A percentile compares a stretch with the other conserved stretches of the same genome.
phyloP scores from a whole-genome alignment of 2,797 vertebrate species.

The Antennarius maculatus region DNA sequence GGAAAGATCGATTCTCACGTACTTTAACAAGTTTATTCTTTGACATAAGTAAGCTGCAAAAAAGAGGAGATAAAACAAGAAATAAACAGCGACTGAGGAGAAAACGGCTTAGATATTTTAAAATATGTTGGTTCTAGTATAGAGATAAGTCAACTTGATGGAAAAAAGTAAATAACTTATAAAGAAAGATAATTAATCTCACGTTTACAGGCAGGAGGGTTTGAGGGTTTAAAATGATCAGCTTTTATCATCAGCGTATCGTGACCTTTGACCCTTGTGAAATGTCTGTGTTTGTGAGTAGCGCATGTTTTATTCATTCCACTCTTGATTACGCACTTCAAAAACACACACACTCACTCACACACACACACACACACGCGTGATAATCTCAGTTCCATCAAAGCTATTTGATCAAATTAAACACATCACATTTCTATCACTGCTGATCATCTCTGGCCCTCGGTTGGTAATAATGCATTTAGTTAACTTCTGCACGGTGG shows the following conservation, averaged over 20 bases:
- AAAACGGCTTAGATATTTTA: too few relatives aligned
- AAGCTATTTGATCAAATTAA: slow-evolving; percentile 56
- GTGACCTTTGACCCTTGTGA: slow-evolving; percentile 2
- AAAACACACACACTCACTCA: slow-evolving; percentile 32
- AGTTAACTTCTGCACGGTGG: slow-evolving; percentile 29
- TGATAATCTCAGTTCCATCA: slow-evolving; percentile 50
- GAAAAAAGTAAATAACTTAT: too few relatives aligned
- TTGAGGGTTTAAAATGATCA: slow-evolving; percentile 5
- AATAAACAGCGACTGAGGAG: too few relatives aligned
- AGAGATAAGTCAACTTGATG: too few relatives aligned
- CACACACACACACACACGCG: background rate
- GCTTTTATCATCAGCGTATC: slow-evolving; percentile 33
- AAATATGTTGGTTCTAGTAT: too few relatives aligned
- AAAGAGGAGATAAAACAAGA: too few relatives aligned
- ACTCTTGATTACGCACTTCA: slow-evolving; percentile 53
- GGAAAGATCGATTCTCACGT: too few relatives aligned
- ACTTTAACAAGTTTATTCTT: too few relatives aligned
- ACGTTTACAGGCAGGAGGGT: too few relatives aligned
- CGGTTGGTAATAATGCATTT: slow-evolving; percentile 26
- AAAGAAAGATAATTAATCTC: too few relatives aligned
- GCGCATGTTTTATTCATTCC: slow-evolving; percentile 65
- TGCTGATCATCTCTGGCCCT: slow-evolving; percentile 18
- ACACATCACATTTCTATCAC: slow-evolving; percentile 52
- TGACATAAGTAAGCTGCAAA: too few relatives aligned
- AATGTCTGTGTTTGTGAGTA: slow-evolving; percentile 19